Evolutionary conservation across 2,888 invertebrate species (phyloP).

Genomic region (Archips xylosteana): DNA sequence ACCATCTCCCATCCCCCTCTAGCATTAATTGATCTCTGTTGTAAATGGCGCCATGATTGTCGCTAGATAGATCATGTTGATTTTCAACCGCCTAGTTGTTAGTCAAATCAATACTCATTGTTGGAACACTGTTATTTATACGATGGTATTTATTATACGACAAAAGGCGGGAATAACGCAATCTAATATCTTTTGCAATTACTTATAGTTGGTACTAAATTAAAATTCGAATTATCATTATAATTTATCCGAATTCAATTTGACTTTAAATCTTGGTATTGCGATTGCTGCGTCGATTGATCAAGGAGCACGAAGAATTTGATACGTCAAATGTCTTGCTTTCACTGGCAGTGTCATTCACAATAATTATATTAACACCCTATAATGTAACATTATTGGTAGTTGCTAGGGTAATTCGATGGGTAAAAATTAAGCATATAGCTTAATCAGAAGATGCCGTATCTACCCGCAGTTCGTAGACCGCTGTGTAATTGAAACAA

Average conservation of each 20-base stretch:
- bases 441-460: conserved; percentile 50
- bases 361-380: neutral
- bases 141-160: conserved; percentile 38
- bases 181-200: conserved; percentile 6
- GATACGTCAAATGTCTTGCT: neutral
- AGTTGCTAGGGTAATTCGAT: neutral
- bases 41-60: conserved; percentile 80
- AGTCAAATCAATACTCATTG: conserved; percentile 73
- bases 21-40: conserved; percentile 79
- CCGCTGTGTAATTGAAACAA: conserved; percentile 52
- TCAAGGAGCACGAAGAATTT: neutral
- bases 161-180: neutral
- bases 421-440: conserved; percentile 46
- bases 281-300: neutral
- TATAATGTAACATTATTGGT: neutral
- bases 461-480: conserved; percentile 47
- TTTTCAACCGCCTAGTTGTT: conserved; percentile 67
- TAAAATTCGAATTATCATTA: neutral
- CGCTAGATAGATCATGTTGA: conserved; percentile 76
- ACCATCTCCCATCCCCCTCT: conserved; percentile 58
- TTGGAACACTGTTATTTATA: conserved; percentile 48
- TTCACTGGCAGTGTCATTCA: neutral
- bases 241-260: neutral
- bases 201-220: neutral
- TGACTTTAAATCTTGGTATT: neutral